Conservation (phyloP, 2,113 vertebrate species). For the Aptenodytes forsteri region DNA sequence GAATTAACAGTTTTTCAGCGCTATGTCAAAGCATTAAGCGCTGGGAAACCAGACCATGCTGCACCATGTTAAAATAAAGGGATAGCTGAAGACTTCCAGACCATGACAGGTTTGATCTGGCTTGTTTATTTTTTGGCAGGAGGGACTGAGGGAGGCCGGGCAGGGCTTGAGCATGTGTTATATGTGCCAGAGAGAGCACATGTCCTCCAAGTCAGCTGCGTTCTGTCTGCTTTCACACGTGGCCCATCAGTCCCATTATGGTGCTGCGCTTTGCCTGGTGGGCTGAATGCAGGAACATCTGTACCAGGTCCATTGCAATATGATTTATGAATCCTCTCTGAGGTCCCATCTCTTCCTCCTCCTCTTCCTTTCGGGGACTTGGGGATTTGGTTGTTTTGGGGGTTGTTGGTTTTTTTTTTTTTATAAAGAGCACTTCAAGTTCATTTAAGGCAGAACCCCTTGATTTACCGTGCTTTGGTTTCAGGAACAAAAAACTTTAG, state of each 20-base stretch:
- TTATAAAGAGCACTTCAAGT: constrained; percentile 5
- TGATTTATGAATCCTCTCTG: constrained; percentile 56
- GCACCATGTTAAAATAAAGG: neutral
- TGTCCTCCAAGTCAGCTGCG: constrained; percentile 1
- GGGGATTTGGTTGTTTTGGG: constrained; percentile 16
- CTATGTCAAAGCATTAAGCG: neutral
- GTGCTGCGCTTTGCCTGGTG: neutral
- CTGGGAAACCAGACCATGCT: neutral
- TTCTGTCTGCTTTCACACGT: constrained; percentile 34
- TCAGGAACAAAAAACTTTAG: neutral
- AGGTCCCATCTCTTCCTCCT: constrained; percentile 9
- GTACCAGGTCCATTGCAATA: neutral
- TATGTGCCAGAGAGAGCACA: neutral
- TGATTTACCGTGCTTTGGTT: constrained; percentile 53
- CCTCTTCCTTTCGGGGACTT: constrained; percentile 34
- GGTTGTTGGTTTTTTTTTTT: neutral
- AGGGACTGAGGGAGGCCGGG: neutral
- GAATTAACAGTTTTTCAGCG: neutral
- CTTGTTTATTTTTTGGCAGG: constrained; percentile 49
- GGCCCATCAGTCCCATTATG: neutral
- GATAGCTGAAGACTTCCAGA: constrained; percentile 50
- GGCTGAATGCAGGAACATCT: constrained; percentile 44
- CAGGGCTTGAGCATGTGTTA: neutral
- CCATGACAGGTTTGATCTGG: constrained; percentile 35
- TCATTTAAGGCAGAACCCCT: constrained; percentile 25